Evolutionary conservation across 2,113 vertebrate genomes (phyloP), one percentile per base, ranked within the genome.

Genomic region (Bujurquina vittata): DNA sequence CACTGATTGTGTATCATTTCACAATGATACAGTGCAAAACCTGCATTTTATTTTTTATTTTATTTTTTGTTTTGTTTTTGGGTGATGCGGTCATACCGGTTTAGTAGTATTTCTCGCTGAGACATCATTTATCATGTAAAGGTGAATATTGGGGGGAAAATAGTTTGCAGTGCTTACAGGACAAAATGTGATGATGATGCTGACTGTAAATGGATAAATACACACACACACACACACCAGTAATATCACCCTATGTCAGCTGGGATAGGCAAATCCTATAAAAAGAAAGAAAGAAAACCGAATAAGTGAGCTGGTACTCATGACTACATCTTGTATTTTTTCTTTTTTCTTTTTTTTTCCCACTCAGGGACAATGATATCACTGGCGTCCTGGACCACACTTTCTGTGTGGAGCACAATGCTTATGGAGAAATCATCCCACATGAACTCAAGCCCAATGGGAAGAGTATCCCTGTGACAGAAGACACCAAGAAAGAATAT

Each of bases 401-500:
- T 0, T 99, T 99, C 90, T 99, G 98, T 79, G 98, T 99, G 0
- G 98, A 99, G 67, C 98, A 99, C 95, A 99, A 98, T 0, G 98
- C 98, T 2, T 99, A 98, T 0, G 98, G 98, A 37, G 98, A 99
- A 95, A 98, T 99, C 87, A 98, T 99, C 93, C 98, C 99, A 55
- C 98, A 99, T 40, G 98, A 99, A 87, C 96, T 99, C 81, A 99
- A 99, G 91, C 98, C 98, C 88, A 99, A 98, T 7, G 98, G 98
- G 77, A 98, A 99, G 93, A 99, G 96, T 91, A 95, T 99, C 81
- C 94, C 97, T 0, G 98, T 99, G 72, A 97, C 96, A 5, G 98
- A 99, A 94, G 98, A 99, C 73, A 99, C 97, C 95, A 99, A 99
- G 94, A 99, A 98, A 94, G 98, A 99, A 33, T 99, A 99, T 80